A percentile compares a stretch with the other conserved stretches of the same genome.
These are phyloP conservation scores for Myrmophylax atrothorax DNA, from an alignment of 2,113 vertebrate species.

Conservation along the genomic window DNA sequence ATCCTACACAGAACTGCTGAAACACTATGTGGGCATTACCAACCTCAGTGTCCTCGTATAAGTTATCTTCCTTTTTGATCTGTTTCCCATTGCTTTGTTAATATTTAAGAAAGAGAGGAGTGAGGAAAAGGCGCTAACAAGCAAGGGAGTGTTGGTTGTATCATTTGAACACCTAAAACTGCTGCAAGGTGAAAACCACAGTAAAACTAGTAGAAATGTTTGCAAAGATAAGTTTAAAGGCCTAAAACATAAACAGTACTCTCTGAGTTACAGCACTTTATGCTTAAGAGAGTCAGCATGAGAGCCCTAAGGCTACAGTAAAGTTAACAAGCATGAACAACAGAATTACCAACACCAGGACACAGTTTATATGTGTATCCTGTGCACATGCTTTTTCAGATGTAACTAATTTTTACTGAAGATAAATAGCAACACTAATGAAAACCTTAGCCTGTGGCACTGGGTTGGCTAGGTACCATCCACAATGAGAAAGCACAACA, in stretches of 20 bases:
- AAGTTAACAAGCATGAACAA: slow-evolving; percentile 28
- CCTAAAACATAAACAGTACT: background rate
- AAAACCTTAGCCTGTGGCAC: background rate
- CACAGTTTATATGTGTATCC: background rate
- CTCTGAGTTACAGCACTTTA: background rate
- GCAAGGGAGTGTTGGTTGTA: fast-evolving
- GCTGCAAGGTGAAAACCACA: background rate
- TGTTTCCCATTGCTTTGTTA: background rate
- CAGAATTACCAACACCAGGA: slow-evolving; percentile 8
- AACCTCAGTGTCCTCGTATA: background rate
- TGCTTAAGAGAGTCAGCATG: background rate
- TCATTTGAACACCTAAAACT: background rate
- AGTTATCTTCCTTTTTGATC: background rate
- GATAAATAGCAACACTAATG: slow-evolving; percentile 14
- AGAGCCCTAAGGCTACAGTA: slow-evolving; percentile 14
- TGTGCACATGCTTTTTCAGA: slow-evolving; percentile 9
- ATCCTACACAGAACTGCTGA: background rate
- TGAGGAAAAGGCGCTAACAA: background rate
- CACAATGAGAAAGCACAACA: background rate
- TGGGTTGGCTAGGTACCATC: background rate
- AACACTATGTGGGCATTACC: background rate
- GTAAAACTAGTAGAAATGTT: background rate
- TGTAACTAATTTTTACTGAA: slow-evolving; percentile 20
- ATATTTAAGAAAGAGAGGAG: background rate
- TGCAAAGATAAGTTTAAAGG: background rate